Base-by-base conservation (phyloP, 2,888 invertebrate genomes). In the Caradrina clavipalpis region DNA sequence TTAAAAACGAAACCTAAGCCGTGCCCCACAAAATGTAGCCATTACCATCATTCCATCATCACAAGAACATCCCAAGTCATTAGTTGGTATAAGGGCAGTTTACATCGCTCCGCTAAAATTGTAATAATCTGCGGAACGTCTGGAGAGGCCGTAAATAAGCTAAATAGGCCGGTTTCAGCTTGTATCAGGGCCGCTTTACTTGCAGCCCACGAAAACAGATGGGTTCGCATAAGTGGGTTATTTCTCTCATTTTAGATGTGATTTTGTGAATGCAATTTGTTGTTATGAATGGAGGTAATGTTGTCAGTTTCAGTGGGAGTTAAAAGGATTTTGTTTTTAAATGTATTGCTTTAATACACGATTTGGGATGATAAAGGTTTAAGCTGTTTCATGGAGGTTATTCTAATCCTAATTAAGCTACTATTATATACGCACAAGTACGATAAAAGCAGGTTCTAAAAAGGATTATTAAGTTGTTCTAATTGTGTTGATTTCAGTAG, bases 101-200 rank as follows among this genome's bases (percentile, higher is more conserved):
- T 75, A 82, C 63, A 73, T 70, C 51, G 62, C 66, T 59, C 58
- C 64, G 71, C 69, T 80, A 82, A 76, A 77, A 76, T 80, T 72
- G 69, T 73, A 76, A 86, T 88, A 87, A 88, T 87, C 85, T 82
- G 79, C 78, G 70, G 79, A 86, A 80, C 81, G 88, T 86, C 88
- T 88, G 84, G 84, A 73, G 66, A 84, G 78, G 81, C 82, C 90
- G 87, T 93, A 92, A 92, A 92, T 93, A 91, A 90, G 82, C 83
- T 86, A 87, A 90, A 91, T 89, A 90, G 93, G 87, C 87, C 82
- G 78, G 81, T 87, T 85, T 81, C 81, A 75, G 84, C 86, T 77
- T 81, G 85, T 77, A 73, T 60, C 73, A 57, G 51, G 17, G 56
- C 59, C 65, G 76, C 54, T 78, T 74, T 62, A 74, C 47, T 70